Base-by-base conservation (phyloP, 2,888 invertebrate species). In the Apamea monoglypha region DNA sequence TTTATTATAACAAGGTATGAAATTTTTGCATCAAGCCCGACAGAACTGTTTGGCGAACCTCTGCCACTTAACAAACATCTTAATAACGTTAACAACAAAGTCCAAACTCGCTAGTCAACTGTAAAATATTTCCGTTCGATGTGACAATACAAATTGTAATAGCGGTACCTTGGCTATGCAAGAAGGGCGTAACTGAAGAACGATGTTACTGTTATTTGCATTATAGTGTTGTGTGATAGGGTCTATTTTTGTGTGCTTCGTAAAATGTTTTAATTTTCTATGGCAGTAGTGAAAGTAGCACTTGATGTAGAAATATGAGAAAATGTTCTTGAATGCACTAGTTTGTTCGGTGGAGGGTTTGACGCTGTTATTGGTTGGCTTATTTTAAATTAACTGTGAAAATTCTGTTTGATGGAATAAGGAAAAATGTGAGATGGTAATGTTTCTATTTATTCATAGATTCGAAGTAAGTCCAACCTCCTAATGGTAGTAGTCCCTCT, bases 61-160 rank as follows among this genome's bases (percentile, higher is more conserved):
- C 40, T 16, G 7, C 10, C 68, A 84, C 4, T 44, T 63, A 53
- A 87, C 21, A 80, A 74, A 21, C 72, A 67, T 69, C 76, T 61
- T 59, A 74, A 74, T 70, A n/a, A 0, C 40, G n/a, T 68, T 40
- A n/a, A 14, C 36, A 61, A 87, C 67, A 87, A 86, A 80, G 87
- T 83, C 36, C 44, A 87, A 81, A 89, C 78, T 90, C 59, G 66
- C 81, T 71, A 74, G 71, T 61, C 82, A 74, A 66, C 66, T 47
- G 69, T 77, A 77, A 74, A 84, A 90, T 78, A 90, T 90, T 86
- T 88, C 88, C 77, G 77, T 90, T 87, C 89, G 80, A 88, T 90
- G 92, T 90, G 91, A 94, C 92, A 94, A 91, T 91, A 92, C 90
- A 93, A 91, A 92, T 91, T 91, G 93, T 92, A 91, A 92, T 91